Evolutionary conservation across 2,797 vertebrate species (phyloP).

Genomic region (Pseudochirops corinnae): DNA sequence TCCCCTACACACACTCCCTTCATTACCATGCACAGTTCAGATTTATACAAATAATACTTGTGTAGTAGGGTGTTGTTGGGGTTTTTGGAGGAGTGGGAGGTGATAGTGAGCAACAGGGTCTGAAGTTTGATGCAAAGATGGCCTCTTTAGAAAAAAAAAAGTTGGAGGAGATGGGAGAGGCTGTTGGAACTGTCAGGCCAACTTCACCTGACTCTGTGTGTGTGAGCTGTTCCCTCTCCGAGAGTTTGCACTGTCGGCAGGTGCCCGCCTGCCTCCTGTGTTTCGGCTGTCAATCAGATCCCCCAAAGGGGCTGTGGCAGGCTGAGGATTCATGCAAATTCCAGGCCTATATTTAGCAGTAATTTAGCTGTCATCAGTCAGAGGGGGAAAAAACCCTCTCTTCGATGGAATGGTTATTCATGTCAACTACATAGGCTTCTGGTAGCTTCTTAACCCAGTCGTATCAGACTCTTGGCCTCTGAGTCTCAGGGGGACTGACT

Average conservation of each 20-base stretch:
- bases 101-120: background rate
- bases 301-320: conserved; percentile 82
- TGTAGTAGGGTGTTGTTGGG: background rate
- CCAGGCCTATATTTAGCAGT: conserved; percentile 87
- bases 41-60: background rate
- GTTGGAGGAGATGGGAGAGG: conserved; percentile 46
- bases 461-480: conserved; percentile 62
- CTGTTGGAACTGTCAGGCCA: conserved; percentile 40
- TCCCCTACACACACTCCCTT: background rate
- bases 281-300: conserved; percentile 85
- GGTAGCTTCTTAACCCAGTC: conserved; percentile 82
- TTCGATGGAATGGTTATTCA: conserved; percentile 85
- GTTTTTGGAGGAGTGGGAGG: background rate
- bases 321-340: conserved; percentile 88
- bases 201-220: conserved; percentile 56
- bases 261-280: conserved; percentile 84
- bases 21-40: background rate
- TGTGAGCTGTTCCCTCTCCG: conserved; percentile 62
- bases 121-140: background rate
- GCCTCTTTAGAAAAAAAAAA: background rate
- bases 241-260: conserved; percentile 79
- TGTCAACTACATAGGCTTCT: conserved; percentile 85
- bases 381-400: conserved; percentile 83
- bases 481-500: background rate
- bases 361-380: conserved; percentile 89